Base-by-base conservation (phyloP, 2,113 vertebrate species). In the Albula glossodonta region DNA sequence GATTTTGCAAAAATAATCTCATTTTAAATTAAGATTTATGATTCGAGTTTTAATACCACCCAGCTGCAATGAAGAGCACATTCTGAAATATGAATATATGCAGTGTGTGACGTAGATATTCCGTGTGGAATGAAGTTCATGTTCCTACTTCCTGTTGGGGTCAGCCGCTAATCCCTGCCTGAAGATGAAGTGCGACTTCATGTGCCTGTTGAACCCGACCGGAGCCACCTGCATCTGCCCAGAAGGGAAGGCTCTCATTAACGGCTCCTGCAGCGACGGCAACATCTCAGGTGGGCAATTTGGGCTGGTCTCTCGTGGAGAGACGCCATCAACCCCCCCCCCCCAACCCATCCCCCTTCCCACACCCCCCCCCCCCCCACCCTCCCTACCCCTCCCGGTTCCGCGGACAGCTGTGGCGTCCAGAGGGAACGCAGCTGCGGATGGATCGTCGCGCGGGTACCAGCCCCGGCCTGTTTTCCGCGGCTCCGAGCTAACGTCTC, bases 81-180 rank as follows among this genome's bases (percentile, higher is more conserved):
- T 41, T 41, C 31, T 41, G 31, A 41, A 41, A 41, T 41, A 41
- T 41, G 31, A 66, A 22, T 22, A 19, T 9, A 78, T 9, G 31
- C 74, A 78, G 8, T 78, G 74, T 49, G 3, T 48, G 25, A 3
- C n/a, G 22, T n/a, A 22, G 19, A 56, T n/a, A 56, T 80, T 60
- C 10, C 22, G 12, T 79, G 74, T 80, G 5, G 48, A 12, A 49
- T 2, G 25, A 80, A 15, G 19, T 4, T 13, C 78, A 19, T 13
- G 52, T 17, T 70, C 56, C 49, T 60, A 22, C 22, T 60, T 53
- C 10, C 82, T 83, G 84, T 87, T 91, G 74, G 31, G 51, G 79
- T 90, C 89, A 97, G 97, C 96, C 84, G 94, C 95, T 31, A 97
- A 97, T 91, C 97, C 96, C 0, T 97, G 96, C 85, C 91, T 94